Conservation (phyloP, 2,888 invertebrate genomes). For the Caenorhabditis panamensis region DNA sequence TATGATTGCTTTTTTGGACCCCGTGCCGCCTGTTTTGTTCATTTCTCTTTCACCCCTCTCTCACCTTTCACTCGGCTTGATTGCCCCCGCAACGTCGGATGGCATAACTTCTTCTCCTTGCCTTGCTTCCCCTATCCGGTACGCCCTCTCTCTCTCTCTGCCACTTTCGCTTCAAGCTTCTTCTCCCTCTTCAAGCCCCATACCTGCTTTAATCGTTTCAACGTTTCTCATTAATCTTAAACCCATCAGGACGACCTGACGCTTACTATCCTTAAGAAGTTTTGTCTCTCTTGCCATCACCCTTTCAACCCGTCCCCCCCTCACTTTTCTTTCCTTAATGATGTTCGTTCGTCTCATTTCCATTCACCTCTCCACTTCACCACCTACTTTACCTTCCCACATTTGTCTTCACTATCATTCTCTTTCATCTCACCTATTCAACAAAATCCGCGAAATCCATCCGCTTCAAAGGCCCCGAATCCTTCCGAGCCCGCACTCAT, state of each 20-base stretch:
- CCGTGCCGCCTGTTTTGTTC: conserved; percentile 49
- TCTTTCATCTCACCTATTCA: conserved; percentile 21
- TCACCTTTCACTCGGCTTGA: conserved; percentile 63
- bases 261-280: conserved; percentile 26
- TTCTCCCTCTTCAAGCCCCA: conserved; percentile 33
- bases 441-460: conserved; percentile 45
- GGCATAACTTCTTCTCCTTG: conserved; percentile 30
- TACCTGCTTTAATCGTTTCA: conserved; percentile 61
- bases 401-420: conserved; percentile 48
- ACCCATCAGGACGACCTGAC: conserved; percentile 50
- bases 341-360: conserved; percentile 50
- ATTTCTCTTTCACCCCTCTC: conserved; percentile 44
- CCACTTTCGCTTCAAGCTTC: conserved; percentile 46
- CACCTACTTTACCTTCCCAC: conserved; percentile 34
- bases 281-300: conserved; percentile 12
- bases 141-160: conserved; percentile 29
- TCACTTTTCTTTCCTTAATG: conserved; percentile 31
- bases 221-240: conserved; percentile 64
- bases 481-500: conserved; percentile 1
- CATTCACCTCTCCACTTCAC: conserved; percentile 35
- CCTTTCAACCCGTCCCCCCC: conserved; percentile 7
- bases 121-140: conserved; percentile 36
- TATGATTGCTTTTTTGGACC: conserved; percentile 55
- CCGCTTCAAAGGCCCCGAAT: conserved; percentile 14
- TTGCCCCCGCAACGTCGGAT: conserved; percentile 50